A percentile compares a stretch with the other conserved stretches of the same genome.
Conservation (phyloP, 2,888 invertebrate genomes). For the Chrysolina americana region DNA sequence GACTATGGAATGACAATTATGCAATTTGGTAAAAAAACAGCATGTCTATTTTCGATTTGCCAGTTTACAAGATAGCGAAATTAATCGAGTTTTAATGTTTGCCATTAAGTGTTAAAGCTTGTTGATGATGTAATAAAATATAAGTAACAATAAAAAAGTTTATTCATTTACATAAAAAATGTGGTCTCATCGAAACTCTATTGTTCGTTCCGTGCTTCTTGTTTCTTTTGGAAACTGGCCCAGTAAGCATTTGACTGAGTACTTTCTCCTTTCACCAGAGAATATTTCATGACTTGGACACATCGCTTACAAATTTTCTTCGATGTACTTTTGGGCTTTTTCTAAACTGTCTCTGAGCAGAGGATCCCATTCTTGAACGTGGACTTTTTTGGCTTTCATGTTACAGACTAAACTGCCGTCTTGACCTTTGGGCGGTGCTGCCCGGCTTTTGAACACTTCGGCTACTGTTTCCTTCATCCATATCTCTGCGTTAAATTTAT, state of each 20-base stretch:
- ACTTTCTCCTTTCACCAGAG: background rate
- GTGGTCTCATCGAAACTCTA: background rate
- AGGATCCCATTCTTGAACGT: constrained; percentile 74
- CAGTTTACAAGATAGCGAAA: constrained; percentile 41
- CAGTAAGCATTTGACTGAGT: too few relatives aligned
- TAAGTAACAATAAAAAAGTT: constrained; percentile 37
- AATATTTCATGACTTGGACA: background rate
- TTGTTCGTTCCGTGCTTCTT: background rate
- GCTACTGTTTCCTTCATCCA: constrained; percentile 79
- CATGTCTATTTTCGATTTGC: constrained; percentile 42
- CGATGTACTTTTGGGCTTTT: constrained; percentile 73
- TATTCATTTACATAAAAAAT: constrained; percentile 31
- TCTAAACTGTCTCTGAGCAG: constrained; percentile 76
- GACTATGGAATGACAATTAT: too few relatives aligned
- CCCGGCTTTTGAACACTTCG: constrained; percentile 73
- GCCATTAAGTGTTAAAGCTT: constrained; percentile 62
- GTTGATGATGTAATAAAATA: constrained; percentile 61
- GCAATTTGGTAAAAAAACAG: constrained; percentile 26
- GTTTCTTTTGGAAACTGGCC: background rate
- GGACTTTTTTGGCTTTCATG: constrained; percentile 78
- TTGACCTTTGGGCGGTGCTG: constrained; percentile 73
- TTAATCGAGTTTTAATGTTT: constrained; percentile 56
- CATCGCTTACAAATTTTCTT: constrained; percentile 61
- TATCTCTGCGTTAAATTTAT: constrained; percentile 76
- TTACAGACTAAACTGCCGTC: constrained; percentile 75